A percentile compares a stretch with the other conserved stretches of the same genome.
These are phyloP conservation scores for Echinarachnius parma DNA, from an alignment of 53 echinoderm and acorn worm genomes.

Conservation along the genomic window DNA sequence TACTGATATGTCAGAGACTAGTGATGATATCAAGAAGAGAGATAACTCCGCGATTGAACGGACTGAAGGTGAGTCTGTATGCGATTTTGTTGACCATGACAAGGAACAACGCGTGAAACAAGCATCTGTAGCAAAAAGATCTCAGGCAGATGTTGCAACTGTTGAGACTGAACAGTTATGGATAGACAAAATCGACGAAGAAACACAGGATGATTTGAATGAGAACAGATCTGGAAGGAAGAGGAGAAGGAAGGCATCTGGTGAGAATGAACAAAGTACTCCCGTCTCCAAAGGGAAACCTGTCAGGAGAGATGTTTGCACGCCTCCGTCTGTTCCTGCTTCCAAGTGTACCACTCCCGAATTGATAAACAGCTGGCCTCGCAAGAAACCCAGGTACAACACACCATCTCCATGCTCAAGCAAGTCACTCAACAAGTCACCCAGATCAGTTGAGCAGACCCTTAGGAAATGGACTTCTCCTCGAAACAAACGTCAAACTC, in stretches of 20 bases:
- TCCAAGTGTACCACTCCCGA: constrained; percentile 35
- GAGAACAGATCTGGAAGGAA: background rate
- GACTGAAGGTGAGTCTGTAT: no score
- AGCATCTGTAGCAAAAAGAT: background rate
- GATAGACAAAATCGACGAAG: background rate
- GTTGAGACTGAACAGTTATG: background rate
- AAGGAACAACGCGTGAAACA: background rate
- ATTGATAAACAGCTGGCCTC: constrained; percentile 39
- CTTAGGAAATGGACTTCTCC: constrained; percentile 20
- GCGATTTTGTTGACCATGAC: no score
- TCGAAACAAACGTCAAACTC: background rate
- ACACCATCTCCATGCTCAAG: constrained; percentile 32
- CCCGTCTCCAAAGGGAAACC: background rate
- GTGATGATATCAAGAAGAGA: background rate
- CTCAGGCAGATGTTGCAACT: background rate
- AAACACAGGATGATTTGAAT: background rate
- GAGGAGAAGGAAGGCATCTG: constrained; percentile 10
- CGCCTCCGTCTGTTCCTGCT: constrained; percentile 14
- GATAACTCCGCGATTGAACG: background rate
- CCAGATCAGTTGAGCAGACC: no score
- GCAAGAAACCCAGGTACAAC: constrained; percentile 22
- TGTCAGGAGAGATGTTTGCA: constrained; percentile 2
- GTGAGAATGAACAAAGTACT: constrained; percentile 6
- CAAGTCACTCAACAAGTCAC: no score
- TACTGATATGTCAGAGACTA: background rate